phyloP scores from a whole-genome alignment of 2,888 invertebrate genomes.

The Eudasyphora cyanicolor region DNA sequence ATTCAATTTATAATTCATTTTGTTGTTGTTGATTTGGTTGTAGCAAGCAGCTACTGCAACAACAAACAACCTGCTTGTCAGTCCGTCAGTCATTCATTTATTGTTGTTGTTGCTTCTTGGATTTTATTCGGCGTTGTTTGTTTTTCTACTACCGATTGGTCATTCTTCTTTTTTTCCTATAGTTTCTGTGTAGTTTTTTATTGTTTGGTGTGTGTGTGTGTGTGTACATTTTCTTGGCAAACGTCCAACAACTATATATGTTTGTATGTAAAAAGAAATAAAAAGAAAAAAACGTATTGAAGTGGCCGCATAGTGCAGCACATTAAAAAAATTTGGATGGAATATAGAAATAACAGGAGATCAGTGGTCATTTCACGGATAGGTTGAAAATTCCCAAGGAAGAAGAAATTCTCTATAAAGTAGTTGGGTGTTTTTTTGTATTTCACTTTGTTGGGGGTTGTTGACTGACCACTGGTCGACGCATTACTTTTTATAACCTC shows the following conservation, averaged over 20 bases:
- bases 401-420: constrained; percentile 47
- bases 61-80: constrained; percentile 36
- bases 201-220: constrained; percentile 18
- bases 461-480: constrained; percentile 1
- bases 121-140: too few species aligned
- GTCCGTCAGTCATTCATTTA: constrained; percentile 9
- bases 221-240: constrained; percentile 46
- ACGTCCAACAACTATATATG: background rate
- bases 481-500: background rate
- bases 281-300: background rate
- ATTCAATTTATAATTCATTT: constrained; percentile 25
- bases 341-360: constrained; percentile 51
- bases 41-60: constrained; percentile 8
- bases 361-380: constrained; percentile 39
- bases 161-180: constrained; percentile 17
- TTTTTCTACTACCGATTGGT: constrained; percentile 22
- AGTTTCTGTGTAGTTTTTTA: constrained; percentile 46
- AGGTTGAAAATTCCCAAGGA: constrained; percentile 50
- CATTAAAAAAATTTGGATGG: constrained; percentile 48
- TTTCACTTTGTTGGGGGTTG: background rate
- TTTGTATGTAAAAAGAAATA: background rate
- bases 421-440: constrained; percentile 39
- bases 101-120: constrained; percentile 28
- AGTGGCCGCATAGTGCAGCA: background rate
- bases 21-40: constrained; percentile 10